Evolutionary conservation across 2,888 invertebrate genomes (phyloP), one percentile per base, ranked within the genome.

Genomic region (Cheilosia scutellata): DNA sequence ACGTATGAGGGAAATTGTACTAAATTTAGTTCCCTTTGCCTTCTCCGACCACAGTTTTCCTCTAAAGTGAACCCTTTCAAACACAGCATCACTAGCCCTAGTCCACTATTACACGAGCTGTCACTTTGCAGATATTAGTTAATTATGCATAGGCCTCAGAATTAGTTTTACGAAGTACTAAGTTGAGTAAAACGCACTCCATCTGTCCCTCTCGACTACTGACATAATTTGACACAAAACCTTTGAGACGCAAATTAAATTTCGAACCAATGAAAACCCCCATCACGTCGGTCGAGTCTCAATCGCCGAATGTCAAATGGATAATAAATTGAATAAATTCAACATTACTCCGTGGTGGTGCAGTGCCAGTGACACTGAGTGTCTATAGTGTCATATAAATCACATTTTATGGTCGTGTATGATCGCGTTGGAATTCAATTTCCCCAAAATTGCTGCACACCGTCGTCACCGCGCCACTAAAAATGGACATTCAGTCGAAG

Each of bases 321-420:
- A 53, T 71, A 84, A 71, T 60, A 60, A 84, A 84, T 84, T 80
- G 49, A 84, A 71, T 79, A 70, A 79, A 79, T 84, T 79, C 63
- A 60, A 68, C 57, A 53, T 25, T 42, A 51, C 58, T 25, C 11
- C 16, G 7, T 25, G 40, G 33, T 37, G 33, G 11, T 63, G 72
- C 74, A 74, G 62, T 83, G 78, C 20, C 74, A 70, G 79, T 72
- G 65, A 65, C 71, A 53, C 47, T 57, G 44, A 75, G 63, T 57
- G 58, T 44, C 44, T 49, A 55, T 51, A 57, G 66, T 84, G 70
- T 66, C 84, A 65, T 33, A 84, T 84, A 80, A 84, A 84, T 84
- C 84, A 84, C 84, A 80, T 71, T 75, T 84, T 71, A 80, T 66
- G 44, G 65, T 44, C 55, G 58, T 57, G 63, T 75, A 72, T 70